Evolutionary conservation across 2,113 vertebrate species (phyloP).

Genomic region (Chionodraco myersi): DNA sequence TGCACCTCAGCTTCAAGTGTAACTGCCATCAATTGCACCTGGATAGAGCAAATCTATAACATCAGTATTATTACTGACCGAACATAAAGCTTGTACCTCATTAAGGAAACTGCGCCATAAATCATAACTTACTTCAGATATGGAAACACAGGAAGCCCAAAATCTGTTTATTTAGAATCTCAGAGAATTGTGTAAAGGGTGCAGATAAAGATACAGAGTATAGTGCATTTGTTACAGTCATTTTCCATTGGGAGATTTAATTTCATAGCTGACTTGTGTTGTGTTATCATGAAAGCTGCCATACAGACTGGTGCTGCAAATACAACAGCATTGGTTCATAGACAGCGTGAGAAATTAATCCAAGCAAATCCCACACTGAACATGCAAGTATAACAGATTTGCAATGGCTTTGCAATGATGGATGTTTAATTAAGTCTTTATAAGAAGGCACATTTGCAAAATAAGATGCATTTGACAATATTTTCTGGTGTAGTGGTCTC

Average conservation of each 20-base stretch:
- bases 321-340: neutral
- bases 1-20: conserved; percentile 4
- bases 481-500: neutral
- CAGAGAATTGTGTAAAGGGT: neutral
- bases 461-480: neutral
- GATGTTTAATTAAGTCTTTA: neutral
- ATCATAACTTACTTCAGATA: conserved; percentile 4
- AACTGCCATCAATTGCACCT: conserved; percentile 1
- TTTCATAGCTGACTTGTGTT: conserved; percentile 52
- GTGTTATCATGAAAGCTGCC: conserved; percentile 16
- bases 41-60: conserved; percentile 8
- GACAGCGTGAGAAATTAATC: neutral
- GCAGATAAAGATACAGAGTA: neutral
- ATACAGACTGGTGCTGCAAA: neutral
- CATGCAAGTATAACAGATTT: neutral
- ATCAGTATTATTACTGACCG: neutral
- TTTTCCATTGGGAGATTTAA: conserved; percentile 6
- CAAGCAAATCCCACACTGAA: neutral
- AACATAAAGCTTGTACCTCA: neutral
- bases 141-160: neutral
- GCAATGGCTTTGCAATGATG: neutral
- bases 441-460: neutral
- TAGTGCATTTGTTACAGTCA: neutral
- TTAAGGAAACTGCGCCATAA: neutral
- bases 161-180: neutral